phyloP scores from a whole-genome alignment of 2,888 invertebrate species.

The Calameuta filiformis region DNA sequence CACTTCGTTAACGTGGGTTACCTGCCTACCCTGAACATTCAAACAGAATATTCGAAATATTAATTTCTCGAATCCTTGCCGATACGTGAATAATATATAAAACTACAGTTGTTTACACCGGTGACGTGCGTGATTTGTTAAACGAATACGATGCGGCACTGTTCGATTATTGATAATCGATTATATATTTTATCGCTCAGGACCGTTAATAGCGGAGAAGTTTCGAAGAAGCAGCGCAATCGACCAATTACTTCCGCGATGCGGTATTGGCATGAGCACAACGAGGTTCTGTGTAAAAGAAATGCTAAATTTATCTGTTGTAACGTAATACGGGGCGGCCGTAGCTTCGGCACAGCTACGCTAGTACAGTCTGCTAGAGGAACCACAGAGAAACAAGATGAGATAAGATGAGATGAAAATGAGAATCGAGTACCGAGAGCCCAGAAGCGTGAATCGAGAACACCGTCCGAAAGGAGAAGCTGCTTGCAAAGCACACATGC shows the following conservation, averaged over 20 bases:
- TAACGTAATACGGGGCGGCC: constrained; percentile 57
- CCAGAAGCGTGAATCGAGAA: not conserved
- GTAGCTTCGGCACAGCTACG: not conserved
- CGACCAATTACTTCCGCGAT: constrained; percentile 60
- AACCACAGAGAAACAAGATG: not conserved
- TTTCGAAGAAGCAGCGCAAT: constrained; percentile 39
- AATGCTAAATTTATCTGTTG: constrained; percentile 65
- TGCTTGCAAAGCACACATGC: not conserved
- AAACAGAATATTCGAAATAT: not conserved
- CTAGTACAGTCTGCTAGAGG: not conserved
- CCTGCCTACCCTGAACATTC: not conserved
- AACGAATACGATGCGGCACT: not conserved
- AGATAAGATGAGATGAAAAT: not conserved
- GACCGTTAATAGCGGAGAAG: not conserved
- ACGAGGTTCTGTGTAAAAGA: constrained; percentile 57
- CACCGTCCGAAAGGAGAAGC: constrained; percentile 24
- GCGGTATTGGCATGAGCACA: constrained; percentile 61
- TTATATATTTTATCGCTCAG: not conserved
- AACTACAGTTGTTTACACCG: not conserved
- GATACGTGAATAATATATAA: not conserved
- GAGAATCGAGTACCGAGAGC: constrained; percentile 19
- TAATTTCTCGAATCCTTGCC: not conserved
- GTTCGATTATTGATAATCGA: not conserved
- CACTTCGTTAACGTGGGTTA: not conserved
- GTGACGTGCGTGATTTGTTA: not conserved